These are phyloP conservation scores for Marcusenius ussheri DNA, from an alignment of 2,113 vertebrate species.

Conservation along the genomic window DNA sequence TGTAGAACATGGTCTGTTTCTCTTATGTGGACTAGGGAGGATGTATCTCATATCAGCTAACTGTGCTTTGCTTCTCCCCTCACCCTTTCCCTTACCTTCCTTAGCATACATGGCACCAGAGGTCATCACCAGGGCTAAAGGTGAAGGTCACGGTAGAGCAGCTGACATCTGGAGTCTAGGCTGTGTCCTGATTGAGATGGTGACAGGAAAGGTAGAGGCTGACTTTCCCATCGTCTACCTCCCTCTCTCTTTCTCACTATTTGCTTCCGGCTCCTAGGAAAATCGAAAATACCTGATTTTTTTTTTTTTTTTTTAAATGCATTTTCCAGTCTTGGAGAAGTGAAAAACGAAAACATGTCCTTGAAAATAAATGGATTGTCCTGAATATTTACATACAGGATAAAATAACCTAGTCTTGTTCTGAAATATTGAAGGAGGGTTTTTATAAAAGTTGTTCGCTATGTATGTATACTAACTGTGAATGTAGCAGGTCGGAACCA, in stretches of 20 bases:
- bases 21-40: not conserved
- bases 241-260: not conserved
- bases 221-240: not conserved
- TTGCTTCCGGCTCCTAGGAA: not conserved
- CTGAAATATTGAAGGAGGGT: not conserved
- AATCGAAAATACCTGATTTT: not conserved
- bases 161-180: conserved; percentile 98
- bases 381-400: not conserved
- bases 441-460: not conserved
- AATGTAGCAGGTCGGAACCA: not conserved
- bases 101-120: conserved; percentile 98
- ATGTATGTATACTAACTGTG: not conserved
- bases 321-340: not conserved
- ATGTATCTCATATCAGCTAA: not conserved
- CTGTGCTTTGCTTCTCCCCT: not conserved
- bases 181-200: conserved; percentile 97
- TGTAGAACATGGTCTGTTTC: not conserved
- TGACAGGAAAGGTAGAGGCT: conserved; percentile 84
- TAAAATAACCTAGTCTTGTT: not conserved
- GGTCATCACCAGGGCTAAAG: conserved; percentile 95
- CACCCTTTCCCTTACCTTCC: not conserved
- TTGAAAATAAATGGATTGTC: not conserved
- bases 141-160: conserved; percentile 91
- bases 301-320: not conserved
- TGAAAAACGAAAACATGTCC: not conserved